A percentile compares a stretch with the other conserved stretches of the same genome.
phyloP scores from a whole-genome alignment of 2,888 invertebrate species.

The Orchesella flavescens region DNA sequence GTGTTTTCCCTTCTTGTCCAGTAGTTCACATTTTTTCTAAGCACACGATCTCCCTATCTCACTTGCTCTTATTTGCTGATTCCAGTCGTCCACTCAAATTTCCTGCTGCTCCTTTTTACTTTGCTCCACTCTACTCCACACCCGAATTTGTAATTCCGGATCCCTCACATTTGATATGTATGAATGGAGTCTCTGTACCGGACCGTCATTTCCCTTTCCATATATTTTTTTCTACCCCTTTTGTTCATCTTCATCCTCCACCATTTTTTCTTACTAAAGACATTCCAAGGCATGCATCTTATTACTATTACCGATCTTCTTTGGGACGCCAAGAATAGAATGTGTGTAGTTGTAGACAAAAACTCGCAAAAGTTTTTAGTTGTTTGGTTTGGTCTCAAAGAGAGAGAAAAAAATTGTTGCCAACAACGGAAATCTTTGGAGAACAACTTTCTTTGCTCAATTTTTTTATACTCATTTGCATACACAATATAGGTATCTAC shows the following conservation, averaged over 20 bases:
- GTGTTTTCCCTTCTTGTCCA: not conserved
- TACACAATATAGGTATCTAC: slow-evolving; percentile 1
- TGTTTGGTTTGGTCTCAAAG: not conserved
- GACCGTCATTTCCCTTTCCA: not conserved
- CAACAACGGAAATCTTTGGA: slow-evolving; percentile 6
- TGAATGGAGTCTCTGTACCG: not conserved
- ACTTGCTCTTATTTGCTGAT: slow-evolving; percentile 7
- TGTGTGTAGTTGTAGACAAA: not conserved
- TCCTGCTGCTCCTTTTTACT: slow-evolving; percentile 7
- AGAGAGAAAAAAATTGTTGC: slow-evolving; percentile 5
- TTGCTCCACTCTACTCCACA: not conserved
- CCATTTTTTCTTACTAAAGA: not conserved
- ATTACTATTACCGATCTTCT: not conserved
- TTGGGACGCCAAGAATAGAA: too few species aligned
- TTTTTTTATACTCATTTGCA: slow-evolving; percentile 18
- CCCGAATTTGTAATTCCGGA: slow-evolving; percentile 11
- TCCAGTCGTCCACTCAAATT: slow-evolving; percentile 26
- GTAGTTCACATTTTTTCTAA: slow-evolving; percentile 5
- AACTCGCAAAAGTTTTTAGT: not conserved
- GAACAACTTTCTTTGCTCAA: not conserved
- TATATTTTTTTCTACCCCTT: slow-evolving; percentile 1
- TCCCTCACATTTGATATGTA: not conserved
- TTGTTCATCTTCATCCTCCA: too few species aligned
- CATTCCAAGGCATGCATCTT: not conserved
- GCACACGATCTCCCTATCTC: too few species aligned